These are phyloP conservation scores for Creontiades dilutus DNA, from an alignment of 2,888 invertebrate species.

Conservation along the genomic window DNA sequence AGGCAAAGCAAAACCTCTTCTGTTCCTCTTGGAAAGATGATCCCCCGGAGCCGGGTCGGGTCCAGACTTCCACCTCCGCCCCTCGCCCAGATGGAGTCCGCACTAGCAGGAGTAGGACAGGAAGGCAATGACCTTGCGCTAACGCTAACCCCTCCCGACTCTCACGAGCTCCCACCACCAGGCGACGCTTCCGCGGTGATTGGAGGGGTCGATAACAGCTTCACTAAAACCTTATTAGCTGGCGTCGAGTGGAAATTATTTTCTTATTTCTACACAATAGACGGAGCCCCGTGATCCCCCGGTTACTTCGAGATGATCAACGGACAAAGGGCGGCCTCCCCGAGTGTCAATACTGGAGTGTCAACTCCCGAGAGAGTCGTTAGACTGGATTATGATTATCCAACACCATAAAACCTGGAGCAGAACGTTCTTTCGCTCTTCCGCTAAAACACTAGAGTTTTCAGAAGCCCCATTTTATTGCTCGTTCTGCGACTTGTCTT, in stretches of 20 bases:
- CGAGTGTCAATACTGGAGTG: not conserved
- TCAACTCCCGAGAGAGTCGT: not conserved
- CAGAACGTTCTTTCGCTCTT: no score
- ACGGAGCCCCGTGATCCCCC: not conserved
- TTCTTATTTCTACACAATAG: not conserved
- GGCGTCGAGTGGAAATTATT: constrained; percentile 26
- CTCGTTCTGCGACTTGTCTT: no score
- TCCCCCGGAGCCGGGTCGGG: not conserved
- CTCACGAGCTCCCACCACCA: not conserved
- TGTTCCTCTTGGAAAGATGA: not conserved
- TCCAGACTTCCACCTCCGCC: not conserved
- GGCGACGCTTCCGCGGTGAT: constrained; percentile 43
- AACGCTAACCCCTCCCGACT: not conserved
- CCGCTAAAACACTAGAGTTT: no score
- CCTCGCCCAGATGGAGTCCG: constrained; percentile 41
- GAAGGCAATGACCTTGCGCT: constrained; percentile 66
- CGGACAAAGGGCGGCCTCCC: not conserved
- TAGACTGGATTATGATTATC: not conserved
- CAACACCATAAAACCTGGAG: not conserved
- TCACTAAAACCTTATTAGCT: constrained; percentile 65
- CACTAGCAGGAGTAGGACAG: constrained; percentile 66
- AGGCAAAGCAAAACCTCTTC: no score
- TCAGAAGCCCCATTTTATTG: no score
- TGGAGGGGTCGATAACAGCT: constrained; percentile 68
- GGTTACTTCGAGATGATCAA: not conserved